Percentiles rank a stretch among this genome's conserved stretches.
phyloP scores from a whole-genome alignment of 2,888 invertebrate species.

The Dryobota labecula region DNA sequence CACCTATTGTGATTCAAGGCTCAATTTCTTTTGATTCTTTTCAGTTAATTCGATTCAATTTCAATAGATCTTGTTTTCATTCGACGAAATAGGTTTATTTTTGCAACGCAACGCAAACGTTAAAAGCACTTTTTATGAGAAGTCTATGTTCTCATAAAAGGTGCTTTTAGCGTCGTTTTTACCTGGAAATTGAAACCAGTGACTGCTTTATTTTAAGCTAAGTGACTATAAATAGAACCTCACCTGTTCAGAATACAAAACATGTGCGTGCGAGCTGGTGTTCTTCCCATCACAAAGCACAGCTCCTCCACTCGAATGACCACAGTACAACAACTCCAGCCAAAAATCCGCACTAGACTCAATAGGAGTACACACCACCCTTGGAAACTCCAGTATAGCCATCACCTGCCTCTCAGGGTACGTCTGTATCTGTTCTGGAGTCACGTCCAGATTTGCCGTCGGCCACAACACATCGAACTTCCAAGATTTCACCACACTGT shows the following conservation, averaged over 20 bases:
- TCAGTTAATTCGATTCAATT: too few species aligned
- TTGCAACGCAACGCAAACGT: too few species aligned
- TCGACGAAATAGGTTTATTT: constrained; percentile 7
- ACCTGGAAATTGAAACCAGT: too few species aligned
- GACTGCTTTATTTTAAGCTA: not conserved
- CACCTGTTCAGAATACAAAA: constrained; percentile 94
- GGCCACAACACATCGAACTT: constrained; percentile 96
- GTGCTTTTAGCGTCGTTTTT: not conserved
- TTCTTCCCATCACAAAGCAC: constrained; percentile 92
- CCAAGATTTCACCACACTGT: constrained; percentile 87
- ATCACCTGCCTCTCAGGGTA: constrained; percentile 94
- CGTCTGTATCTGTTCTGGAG: constrained; percentile 94
- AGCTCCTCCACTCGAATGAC: constrained; percentile 92
- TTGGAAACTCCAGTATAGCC: constrained; percentile 94
- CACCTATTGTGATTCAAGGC: not conserved
- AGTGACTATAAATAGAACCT: constrained; percentile 17
- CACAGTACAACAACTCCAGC: constrained; percentile 95
- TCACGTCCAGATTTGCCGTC: constrained; percentile 92
- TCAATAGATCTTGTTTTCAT: too few species aligned
- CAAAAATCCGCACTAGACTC: constrained; percentile 93
- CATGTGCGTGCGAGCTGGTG: constrained; percentile 89
- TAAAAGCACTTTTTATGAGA: too few species aligned
- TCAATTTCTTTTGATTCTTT: not conserved
- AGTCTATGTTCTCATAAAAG: not conserved
- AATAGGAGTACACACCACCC: constrained; percentile 92